Percentiles rank a stretch among this genome's conserved stretches.
Evolutionary conservation across 2,113 vertebrate genomes (phyloP).

Genomic region (Tetrao urogallus): DNA sequence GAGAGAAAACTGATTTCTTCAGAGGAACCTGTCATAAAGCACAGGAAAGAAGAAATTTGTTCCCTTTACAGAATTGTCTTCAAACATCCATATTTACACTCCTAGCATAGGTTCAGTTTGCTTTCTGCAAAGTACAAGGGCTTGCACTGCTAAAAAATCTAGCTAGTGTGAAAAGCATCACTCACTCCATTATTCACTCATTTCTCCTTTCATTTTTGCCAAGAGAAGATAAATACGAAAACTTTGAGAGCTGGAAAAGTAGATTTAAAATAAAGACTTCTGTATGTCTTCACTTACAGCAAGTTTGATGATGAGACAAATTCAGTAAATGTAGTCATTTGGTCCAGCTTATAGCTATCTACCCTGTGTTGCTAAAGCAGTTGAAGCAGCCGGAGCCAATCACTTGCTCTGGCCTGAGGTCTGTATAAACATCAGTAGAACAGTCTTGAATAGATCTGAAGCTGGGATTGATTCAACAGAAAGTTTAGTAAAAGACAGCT

Average conservation of each 20-base stretch:
- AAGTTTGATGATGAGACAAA: background rate
- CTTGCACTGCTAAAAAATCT: background rate
- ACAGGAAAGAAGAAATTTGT: background rate
- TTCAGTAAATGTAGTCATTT: background rate
- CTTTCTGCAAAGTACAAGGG: background rate
- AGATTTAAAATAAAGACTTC: background rate
- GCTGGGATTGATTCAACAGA: slow-evolving; percentile 31
- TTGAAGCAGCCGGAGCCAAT: slow-evolving; percentile 39
- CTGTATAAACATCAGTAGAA: slow-evolving; percentile 31
- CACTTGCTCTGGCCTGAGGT: slow-evolving; percentile 36
- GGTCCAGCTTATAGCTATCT: background rate
- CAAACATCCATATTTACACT: background rate
- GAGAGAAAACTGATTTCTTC: background rate
- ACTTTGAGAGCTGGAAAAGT: background rate
- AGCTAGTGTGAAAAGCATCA: background rate
- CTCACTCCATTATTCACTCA: background rate
- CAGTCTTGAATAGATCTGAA: background rate
- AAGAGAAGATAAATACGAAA: background rate
- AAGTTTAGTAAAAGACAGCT: slow-evolving; percentile 11
- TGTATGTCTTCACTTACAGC: background rate
- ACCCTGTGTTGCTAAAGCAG: background rate
- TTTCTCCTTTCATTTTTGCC: background rate
- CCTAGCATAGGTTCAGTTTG: background rate
- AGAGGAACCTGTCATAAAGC: background rate
- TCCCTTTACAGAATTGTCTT: background rate